A percentile compares a stretch with the other conserved stretches of the same genome.
Conservation (phyloP, 2,113 vertebrate genomes). For the Gorsachius goisagi region DNA sequence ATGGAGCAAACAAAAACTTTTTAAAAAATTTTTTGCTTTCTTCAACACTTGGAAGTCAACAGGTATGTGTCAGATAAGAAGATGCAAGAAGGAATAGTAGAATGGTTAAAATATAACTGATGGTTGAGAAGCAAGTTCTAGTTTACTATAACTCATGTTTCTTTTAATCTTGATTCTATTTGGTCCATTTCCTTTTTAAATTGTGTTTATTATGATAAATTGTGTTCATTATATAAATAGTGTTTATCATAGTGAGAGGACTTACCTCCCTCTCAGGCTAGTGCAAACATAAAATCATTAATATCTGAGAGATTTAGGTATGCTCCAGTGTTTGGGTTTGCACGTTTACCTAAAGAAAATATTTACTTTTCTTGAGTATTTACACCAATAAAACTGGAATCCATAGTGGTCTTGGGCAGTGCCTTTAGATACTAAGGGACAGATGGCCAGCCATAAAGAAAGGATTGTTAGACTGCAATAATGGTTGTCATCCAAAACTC, state of each 20-base stretch:
- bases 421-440: not conserved
- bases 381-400: not conserved
- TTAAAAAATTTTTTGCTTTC: not conserved
- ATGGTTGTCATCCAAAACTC: not conserved
- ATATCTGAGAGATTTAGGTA: not conserved
- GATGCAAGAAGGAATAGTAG: not conserved
- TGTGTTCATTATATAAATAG: not conserved
- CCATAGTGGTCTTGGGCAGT: not conserved
- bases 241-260: not conserved
- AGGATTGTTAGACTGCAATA: not conserved
- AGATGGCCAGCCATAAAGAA: not conserved
- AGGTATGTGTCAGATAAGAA: not conserved
- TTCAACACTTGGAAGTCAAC: not conserved
- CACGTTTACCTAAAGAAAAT: not conserved
- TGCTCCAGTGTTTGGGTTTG: not conserved
- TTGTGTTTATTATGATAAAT: not conserved
- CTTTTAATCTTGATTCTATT: not conserved
- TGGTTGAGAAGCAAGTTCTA: not conserved
- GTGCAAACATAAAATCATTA: not conserved
- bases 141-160: not conserved
- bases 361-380: not conserved
- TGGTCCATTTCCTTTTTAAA: not conserved
- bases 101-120: not conserved
- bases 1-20: not conserved
- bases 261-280: not conserved